Conservation (phyloP, 2,113 vertebrate genomes). For the Electrona antarctica region DNA sequence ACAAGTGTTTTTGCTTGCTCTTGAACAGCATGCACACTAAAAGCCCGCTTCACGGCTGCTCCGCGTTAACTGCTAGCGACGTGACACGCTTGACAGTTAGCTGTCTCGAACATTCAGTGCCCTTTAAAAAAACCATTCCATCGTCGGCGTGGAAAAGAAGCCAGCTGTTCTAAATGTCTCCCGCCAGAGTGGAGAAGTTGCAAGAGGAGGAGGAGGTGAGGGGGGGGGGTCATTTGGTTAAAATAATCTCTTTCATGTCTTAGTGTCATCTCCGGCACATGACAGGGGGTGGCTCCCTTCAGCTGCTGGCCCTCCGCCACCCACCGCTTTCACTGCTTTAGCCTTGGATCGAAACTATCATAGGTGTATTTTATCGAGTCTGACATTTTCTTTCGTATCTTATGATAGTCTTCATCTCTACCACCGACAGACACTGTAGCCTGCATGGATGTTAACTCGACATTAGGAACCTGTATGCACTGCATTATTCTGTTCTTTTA, state of each 20-base stretch:
- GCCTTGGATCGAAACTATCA: too few species aligned
- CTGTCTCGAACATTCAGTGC: slow-evolving; percentile 25
- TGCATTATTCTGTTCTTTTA: too few species aligned
- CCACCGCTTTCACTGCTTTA: background rate
- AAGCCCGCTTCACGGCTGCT: slow-evolving; percentile 11
- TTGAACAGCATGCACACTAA: slow-evolving; percentile 9
- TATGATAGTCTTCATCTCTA: too few species aligned
- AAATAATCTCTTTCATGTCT: slow-evolving; percentile 30
- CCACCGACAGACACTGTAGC: too few species aligned
- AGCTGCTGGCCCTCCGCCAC: slow-evolving; percentile 11
- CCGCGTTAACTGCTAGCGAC: slow-evolving; percentile 1
- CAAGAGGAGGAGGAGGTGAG: slow-evolving; percentile 33
- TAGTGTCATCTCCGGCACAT: background rate
- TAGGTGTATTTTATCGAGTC: too few species aligned
- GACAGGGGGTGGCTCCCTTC: too few species aligned
- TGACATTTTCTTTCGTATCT: too few species aligned
- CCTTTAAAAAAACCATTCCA: slow-evolving; percentile 38
- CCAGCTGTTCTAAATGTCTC: slow-evolving; percentile 42
- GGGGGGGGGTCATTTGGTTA: slow-evolving; percentile 22
- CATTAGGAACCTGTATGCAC: too few species aligned
- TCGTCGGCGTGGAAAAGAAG: slow-evolving; percentile 27
- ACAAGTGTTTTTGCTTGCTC: background rate
- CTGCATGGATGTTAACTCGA: too few species aligned
- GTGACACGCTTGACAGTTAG: slow-evolving; percentile 14
- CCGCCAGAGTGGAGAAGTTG: slow-evolving; percentile 26